These are phyloP conservation scores for Amblyjoppa proteus DNA, from an alignment of 2,888 invertebrate species.

Conservation along the genomic window DNA sequence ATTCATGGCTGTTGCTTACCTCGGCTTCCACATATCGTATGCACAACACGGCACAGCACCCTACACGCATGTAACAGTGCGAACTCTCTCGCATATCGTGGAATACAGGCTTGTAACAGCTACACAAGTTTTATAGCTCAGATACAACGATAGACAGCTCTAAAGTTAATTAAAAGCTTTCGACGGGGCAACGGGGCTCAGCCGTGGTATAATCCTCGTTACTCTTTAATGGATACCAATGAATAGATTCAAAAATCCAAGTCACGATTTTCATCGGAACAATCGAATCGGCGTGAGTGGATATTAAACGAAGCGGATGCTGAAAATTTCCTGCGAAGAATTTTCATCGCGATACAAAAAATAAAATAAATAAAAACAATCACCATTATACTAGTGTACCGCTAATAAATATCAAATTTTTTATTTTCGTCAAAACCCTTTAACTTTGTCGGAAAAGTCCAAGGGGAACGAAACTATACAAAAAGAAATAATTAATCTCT, in stretches of 20 bases:
- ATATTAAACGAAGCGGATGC: no score
- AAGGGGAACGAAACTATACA: not conserved
- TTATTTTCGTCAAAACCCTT: not conserved
- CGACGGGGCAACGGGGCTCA: not conserved
- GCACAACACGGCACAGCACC: slow-evolving; percentile 21
- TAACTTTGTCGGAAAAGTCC: not conserved
- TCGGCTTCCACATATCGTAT: slow-evolving; percentile 44
- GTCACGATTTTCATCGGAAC: not conserved
- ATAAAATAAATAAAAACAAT: not conserved
- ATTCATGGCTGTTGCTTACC: slow-evolving; percentile 47
- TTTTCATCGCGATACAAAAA: not conserved
- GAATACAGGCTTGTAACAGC: slow-evolving; percentile 2
- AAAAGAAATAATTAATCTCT: not conserved
- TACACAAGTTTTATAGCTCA: slow-evolving; percentile 22
- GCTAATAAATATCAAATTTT: not conserved
- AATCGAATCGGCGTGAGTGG: not conserved
- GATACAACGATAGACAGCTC: slow-evolving; percentile 1
- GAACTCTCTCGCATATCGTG: slow-evolving; percentile 36
- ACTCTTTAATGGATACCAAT: not conserved
- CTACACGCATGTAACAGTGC: slow-evolving; percentile 22
- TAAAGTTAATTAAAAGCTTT: not conserved
- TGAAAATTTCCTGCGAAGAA: no score
- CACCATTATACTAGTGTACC: not conserved
- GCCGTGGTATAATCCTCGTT: not conserved
- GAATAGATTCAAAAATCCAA: no score